A percentile compares a stretch with the other conserved stretches of the same genome.
Evolutionary conservation across 2,888 invertebrate species (phyloP).

Genomic region (Ptychoptera albimana): DNA sequence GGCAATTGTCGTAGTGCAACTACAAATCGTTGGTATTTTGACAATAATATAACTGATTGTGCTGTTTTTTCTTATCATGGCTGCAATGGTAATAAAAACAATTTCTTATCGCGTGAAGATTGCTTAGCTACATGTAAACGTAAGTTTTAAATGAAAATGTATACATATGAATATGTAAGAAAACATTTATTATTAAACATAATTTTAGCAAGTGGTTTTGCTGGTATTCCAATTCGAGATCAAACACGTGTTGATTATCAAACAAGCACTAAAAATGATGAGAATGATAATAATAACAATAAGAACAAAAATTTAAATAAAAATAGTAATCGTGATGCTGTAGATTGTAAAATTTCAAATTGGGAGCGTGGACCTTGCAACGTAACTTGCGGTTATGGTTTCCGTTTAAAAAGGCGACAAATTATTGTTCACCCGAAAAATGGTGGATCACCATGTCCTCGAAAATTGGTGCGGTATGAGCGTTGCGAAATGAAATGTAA

Average conservation of each 20-base stretch:
- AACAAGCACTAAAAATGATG: no score
- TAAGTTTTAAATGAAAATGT: neutral
- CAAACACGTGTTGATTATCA: no score
- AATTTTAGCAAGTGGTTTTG: no score
- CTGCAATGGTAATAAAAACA: slow-evolving; percentile 79
- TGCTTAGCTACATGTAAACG: slow-evolving; percentile 49
- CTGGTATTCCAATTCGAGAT: no score
- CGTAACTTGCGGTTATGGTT: slow-evolving; percentile 34
- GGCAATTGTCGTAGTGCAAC: slow-evolving; percentile 66
- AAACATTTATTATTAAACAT: neutral
- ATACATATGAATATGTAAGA: neutral
- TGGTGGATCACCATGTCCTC: slow-evolving; percentile 37
- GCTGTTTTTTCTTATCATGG: slow-evolving; percentile 69
- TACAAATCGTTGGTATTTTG: slow-evolving; percentile 72
- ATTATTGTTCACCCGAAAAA: slow-evolving; percentile 33
- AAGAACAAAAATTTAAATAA: no score
- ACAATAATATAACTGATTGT: slow-evolving; percentile 51
- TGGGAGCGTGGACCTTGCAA: slow-evolving; percentile 35
- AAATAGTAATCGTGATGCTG: neutral
- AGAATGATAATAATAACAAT: no score
- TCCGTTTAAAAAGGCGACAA: slow-evolving; percentile 31
- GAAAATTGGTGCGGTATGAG: slow-evolving; percentile 27
- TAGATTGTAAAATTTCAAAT: slow-evolving; percentile 34
- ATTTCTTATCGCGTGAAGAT: slow-evolving; percentile 56
- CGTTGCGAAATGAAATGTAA: slow-evolving; percentile 24